Evolutionary conservation across 2,888 invertebrate species (phyloP).

Genomic region (Pteria penguin): DNA sequence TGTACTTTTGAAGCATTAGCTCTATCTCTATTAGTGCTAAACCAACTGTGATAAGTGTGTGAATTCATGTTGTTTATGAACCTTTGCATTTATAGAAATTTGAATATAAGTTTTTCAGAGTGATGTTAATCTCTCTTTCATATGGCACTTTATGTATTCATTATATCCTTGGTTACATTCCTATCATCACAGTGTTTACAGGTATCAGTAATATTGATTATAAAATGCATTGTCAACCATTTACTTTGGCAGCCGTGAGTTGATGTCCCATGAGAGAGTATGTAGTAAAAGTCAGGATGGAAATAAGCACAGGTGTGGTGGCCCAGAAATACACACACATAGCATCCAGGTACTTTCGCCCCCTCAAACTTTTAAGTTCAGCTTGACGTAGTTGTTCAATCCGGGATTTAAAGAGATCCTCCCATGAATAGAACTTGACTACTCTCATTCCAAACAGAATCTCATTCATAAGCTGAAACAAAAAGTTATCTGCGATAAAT

Average conservation of each 20-base stretch:
- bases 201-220: too few relatives aligned
- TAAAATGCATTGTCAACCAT: too few relatives aligned
- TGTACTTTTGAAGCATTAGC: too few relatives aligned
- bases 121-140: too few relatives aligned
- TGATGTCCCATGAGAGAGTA: conserved; percentile 84
- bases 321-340: conserved; percentile 99
- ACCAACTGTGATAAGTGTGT: too few relatives aligned
- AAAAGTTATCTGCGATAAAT: not conserved
- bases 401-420: conserved; percentile 88
- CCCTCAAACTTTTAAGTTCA: conserved; percentile 89
- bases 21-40: too few relatives aligned
- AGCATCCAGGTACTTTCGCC: conserved; percentile 97
- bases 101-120: too few relatives aligned
- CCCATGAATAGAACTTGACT: conserved; percentile 96
- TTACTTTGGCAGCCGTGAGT: conserved; percentile 92
- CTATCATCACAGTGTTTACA: too few relatives aligned
- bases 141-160: too few relatives aligned
- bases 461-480: conserved; percentile 87
- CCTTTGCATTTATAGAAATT: too few relatives aligned
- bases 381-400: conserved; percentile 82
- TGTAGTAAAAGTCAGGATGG: conserved; percentile 81
- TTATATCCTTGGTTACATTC: too few relatives aligned
- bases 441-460: conserved; percentile 92
- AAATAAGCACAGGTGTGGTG: conserved; percentile 91
- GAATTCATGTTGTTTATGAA: too few relatives aligned